Evolutionary conservation across 2,797 vertebrate genomes (phyloP).

Genomic region (Apogon talboti): DNA sequence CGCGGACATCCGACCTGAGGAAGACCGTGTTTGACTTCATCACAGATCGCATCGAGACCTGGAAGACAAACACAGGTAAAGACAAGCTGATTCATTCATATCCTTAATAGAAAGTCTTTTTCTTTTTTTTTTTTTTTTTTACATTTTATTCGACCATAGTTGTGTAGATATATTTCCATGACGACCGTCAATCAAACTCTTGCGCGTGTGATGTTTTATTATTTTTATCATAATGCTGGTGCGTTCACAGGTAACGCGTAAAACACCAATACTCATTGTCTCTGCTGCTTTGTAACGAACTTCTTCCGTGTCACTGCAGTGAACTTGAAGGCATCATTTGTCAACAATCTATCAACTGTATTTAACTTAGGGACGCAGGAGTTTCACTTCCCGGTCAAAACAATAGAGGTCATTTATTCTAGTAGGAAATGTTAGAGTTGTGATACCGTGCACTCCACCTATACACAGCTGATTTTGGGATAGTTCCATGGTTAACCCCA

Average conservation of each 20-base stretch:
- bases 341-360: background rate
- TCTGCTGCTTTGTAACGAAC: background rate
- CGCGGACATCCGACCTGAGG: too few relatives aligned
- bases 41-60: background rate
- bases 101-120: background rate
- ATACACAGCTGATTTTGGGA: conserved; percentile 4
- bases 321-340: background rate
- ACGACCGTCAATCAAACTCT: background rate
- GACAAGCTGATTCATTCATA: conserved; percentile 19
- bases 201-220: background rate
- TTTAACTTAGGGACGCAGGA: background rate
- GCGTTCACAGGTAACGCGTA: conserved; percentile 40
- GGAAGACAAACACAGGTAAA: conserved; percentile 64
- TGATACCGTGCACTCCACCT: background rate
- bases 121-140: background rate
- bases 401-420: conserved; percentile 18
- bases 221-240: background rate
- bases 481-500: background rate
- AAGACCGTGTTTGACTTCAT: background rate
- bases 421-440: background rate
- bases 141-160: background rate
- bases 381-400: conserved; percentile 31
- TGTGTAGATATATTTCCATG: rapidly evolving
- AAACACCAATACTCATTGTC: background rate
- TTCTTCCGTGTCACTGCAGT: background rate